Conservation (phyloP, 2,888 invertebrate genomes). For the Dermolepida albohirtum region DNA sequence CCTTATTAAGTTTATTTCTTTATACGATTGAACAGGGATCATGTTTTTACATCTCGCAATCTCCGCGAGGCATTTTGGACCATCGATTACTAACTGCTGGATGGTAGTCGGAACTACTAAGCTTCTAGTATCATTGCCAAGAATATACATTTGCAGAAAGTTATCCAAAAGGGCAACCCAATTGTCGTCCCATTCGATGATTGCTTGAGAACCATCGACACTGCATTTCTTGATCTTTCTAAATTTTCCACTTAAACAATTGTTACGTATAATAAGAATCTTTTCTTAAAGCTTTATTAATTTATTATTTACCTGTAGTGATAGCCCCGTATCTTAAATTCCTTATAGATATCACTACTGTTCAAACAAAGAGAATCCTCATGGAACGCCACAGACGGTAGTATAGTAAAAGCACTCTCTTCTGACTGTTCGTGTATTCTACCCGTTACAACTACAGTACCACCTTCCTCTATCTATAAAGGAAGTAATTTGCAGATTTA, state of each 20-base stretch:
- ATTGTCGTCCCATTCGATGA: constrained; percentile 79
- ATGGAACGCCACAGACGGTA: neutral
- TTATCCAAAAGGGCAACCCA: constrained; percentile 92
- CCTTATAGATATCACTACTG: constrained; percentile 75
- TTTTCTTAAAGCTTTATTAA: neutral
- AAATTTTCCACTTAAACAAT: constrained; percentile 47
- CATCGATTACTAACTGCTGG: constrained; percentile 44
- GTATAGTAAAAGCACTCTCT: neutral
- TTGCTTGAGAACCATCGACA: constrained; percentile 63
- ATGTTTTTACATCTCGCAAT: constrained; percentile 49
- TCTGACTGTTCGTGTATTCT: constrained; percentile 67
- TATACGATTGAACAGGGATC: constrained; percentile 62
- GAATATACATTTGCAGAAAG: constrained; percentile 84
- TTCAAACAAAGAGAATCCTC: constrained; percentile 13
- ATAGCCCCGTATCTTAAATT: constrained; percentile 76
- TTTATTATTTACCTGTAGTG: constrained; percentile 56
- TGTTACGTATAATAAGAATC: neutral
- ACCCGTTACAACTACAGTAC: constrained; percentile 76
- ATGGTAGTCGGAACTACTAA: constrained; percentile 75
- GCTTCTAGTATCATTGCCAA: constrained; percentile 74
- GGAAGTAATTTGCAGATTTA: no score
- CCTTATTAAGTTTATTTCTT: constrained; percentile 54
- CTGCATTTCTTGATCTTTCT: constrained; percentile 49
- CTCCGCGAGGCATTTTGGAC: constrained; percentile 36
- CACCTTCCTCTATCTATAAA: constrained; percentile 73